Evolutionary conservation across 2,888 invertebrate species (phyloP).

Genomic region (Acronicta aceris): DNA sequence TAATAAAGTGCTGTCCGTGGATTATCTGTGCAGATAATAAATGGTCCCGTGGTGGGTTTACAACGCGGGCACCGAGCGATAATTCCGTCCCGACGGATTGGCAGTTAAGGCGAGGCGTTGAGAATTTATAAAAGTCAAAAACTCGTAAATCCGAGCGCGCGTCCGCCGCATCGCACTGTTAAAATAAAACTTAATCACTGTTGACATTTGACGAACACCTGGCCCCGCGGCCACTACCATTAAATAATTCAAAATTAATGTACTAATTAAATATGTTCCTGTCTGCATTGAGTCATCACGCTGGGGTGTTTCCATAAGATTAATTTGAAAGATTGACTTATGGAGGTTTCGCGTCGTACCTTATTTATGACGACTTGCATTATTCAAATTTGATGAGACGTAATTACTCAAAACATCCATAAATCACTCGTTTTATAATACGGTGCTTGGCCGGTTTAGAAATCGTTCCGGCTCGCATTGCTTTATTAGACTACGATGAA

Average conservation of each 20-base stretch:
- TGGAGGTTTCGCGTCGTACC: constrained; percentile 77
- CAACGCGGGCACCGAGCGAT: constrained; percentile 79
- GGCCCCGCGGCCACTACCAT: constrained; percentile 74
- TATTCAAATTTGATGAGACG: constrained; percentile 89
- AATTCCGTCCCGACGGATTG: constrained; percentile 80
- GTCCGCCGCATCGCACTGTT: constrained; percentile 68
- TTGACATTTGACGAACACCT: constrained; percentile 88
- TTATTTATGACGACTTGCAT: constrained; percentile 85
- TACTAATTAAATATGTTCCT: constrained; percentile 87
- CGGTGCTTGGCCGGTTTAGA: constrained; percentile 78
- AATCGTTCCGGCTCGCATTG: constrained; percentile 67
- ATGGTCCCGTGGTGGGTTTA: constrained; percentile 80
- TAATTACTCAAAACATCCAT: constrained; percentile 87
- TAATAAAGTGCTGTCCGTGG: constrained; percentile 87
- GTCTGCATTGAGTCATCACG: constrained; percentile 84
- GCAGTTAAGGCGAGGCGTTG: constrained; percentile 83
- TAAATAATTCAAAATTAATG: constrained; percentile 86
- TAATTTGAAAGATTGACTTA: constrained; percentile 86
- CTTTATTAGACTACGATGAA: constrained; percentile 76
- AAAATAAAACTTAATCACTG: constrained; percentile 86
- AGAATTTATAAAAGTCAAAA: constrained; percentile 86
- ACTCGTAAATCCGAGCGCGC: constrained; percentile 78
- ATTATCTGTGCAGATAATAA: constrained; percentile 86
- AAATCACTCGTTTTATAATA: constrained; percentile 85
- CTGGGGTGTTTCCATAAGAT: constrained; percentile 79